These are phyloP conservation scores for Mimachlamys varia DNA, from an alignment of 2,888 invertebrate genomes.

Conservation along the genomic window DNA sequence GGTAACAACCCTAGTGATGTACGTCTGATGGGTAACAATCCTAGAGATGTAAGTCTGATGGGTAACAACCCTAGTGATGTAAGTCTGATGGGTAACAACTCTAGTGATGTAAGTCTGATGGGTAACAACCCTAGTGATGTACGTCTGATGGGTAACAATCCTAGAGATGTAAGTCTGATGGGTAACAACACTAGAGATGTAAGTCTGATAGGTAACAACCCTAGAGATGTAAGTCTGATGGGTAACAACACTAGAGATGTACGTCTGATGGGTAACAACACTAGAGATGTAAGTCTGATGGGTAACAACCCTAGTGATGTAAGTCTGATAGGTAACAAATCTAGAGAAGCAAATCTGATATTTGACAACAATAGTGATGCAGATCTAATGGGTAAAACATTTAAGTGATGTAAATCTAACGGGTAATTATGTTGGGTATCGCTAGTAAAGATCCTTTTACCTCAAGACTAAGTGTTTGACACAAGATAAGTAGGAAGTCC, in stretches of 20 bases:
- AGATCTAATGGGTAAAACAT: not conserved
- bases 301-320: too few species aligned
- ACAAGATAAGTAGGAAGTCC: too few species aligned
- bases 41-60: too few species aligned
- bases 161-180: conserved; percentile 1
- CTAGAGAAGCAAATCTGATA: not conserved
- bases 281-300: not conserved
- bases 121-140: conserved; percentile 23
- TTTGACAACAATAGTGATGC: conserved; percentile 6
- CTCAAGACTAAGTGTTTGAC: too few species aligned
- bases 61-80: too few species aligned
- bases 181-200: too few species aligned
- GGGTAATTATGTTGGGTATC: not conserved
- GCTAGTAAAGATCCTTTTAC: too few species aligned
- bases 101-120: conserved; percentile 17
- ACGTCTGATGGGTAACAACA: conserved; percentile 1
- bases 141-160: not conserved
- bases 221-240: not conserved
- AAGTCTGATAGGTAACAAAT: too few species aligned
- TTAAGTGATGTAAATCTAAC: not conserved
- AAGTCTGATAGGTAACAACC: too few species aligned
- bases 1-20: conserved; percentile 30
- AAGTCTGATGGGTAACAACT: not conserved
- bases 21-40: not conserved
- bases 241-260: conserved; percentile 10